phyloP scores from a whole-genome alignment of 2,797 vertebrate genomes.

The Pseudochromis fuscus region DNA sequence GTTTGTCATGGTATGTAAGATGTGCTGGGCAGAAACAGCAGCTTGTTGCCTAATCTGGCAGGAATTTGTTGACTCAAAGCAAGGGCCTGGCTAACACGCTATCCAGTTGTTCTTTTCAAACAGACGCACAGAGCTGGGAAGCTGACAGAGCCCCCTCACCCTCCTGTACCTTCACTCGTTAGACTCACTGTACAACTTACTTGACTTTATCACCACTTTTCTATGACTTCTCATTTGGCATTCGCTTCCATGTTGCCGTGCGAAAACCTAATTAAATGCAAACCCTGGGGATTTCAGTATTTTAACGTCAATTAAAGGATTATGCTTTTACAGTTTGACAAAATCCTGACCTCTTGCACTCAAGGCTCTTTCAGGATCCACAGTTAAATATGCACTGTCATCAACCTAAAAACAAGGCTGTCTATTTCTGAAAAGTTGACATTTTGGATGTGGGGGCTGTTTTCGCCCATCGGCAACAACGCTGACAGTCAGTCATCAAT shows the following conservation, averaged over 20 bases:
- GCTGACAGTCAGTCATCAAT: conserved; percentile 27
- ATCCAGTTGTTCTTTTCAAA: conserved; percentile 79
- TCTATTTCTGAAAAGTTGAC: conserved; percentile 49
- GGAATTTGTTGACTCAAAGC: conserved; percentile 84
- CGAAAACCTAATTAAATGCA: conserved; percentile 41
- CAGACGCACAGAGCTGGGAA: conserved; percentile 72
- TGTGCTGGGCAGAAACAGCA: conserved; percentile 74
- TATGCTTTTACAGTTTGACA: conserved; percentile 52
- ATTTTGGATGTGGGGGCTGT: conserved; percentile 37
- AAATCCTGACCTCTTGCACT: conserved; percentile 58
- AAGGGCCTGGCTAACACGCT: conserved; percentile 71
- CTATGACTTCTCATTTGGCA: conserved; percentile 8
- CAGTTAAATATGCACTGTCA: conserved; percentile 51
- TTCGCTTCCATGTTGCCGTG: conserved; percentile 14
- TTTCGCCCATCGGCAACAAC: conserved; percentile 42
- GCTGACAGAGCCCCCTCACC: conserved; percentile 44
- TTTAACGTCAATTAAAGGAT: conserved; percentile 65
- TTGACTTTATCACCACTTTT: conserved; percentile 1
- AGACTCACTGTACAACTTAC: conserved; percentile 27
- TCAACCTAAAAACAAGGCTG: conserved; percentile 39
- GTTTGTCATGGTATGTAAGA: conserved; percentile 79
- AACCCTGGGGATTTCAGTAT: conserved; percentile 32
- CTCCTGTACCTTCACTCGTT: conserved; percentile 31
- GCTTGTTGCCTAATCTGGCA: conserved; percentile 82
- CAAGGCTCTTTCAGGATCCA: conserved; percentile 39